Evolutionary conservation across 2,797 vertebrate genomes (phyloP), one percentile per base, ranked within the genome.

Genomic region (Babyrousa celebensis): DNA sequence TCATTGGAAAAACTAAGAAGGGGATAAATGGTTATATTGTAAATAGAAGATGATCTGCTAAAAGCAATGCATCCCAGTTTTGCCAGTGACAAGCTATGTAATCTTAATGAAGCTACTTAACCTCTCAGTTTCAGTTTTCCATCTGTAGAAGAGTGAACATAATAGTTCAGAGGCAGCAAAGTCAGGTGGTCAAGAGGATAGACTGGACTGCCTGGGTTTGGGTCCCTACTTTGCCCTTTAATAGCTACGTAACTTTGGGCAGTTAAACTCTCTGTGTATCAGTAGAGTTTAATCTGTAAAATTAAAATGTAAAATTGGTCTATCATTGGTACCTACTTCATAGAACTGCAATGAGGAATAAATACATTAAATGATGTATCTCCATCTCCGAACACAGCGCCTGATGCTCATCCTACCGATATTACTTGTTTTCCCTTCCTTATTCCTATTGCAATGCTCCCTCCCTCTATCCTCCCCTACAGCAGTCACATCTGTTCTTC

Each of bases 21-120:
- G 25, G 4, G 17, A 40, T 82, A 90, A 77, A 67, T 91, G 62
- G 62, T 43, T 83, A 83, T 88, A 58, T 48, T 70, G 43, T 89
- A 94, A 91, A 85, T 36, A 79, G 58, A 96, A 93, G n/a, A 78
- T n/a, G 6, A 79, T 89, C 29, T 92, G 25, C 54, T 90, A 80
- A 77, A 56, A 25, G 43, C 40, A 96, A 15, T 43, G 48, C 17
- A 74, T 60, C 56, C n/a, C 16, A 32, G 27, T 40, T 89, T 96
- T 72, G 71, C 67, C 40, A 71, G 16, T 88, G 88, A 71, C 72
- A 91, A 91, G 14, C 40, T 95, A 78, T 77, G 40, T 80, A 85
- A 91, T 0, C 32, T 58, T 77, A 74, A 74, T 16, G 17, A 89
- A 85, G 43, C 83, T 32, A 82, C 6, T 71, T 78, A 75, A 72